Evolutionary conservation across 2,797 vertebrate genomes (phyloP), one percentile per base, ranked within the genome.

Genomic region (Peromyscus eremicus): DNA sequence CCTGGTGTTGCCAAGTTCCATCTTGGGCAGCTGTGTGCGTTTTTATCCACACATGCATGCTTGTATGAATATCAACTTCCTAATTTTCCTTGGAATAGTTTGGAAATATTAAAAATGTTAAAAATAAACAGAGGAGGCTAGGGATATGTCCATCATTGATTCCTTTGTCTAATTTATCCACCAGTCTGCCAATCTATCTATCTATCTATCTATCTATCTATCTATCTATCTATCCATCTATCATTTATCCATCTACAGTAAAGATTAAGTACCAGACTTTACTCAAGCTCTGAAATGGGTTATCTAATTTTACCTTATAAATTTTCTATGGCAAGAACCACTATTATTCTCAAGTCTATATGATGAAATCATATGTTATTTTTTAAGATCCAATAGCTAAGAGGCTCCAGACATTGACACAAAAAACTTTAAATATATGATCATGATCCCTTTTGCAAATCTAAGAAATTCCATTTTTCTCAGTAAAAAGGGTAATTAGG

Each of bases 1-100:
- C 10, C 2, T 16, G 62, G 3, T 52, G 40, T 32, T 25, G 2
- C 43, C 19, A 11, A 1, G 62, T 55, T 55, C 52, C 14, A 76
- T 40, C 40, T 13, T 5, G n/a, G 29, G 19, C 19, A 62, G 5
- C 17, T 2, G 0, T 1, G 1, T 29, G 27, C 3, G 13, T 7
- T 52, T 76, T 57, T 34, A 34, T 71, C 25, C 0, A 70, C 21
- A 52, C 17, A 25, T 6, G 8, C 34, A 17, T 91, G 32, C 29
- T 71, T 49, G 27, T 60, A 60, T 70, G 23, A 11, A 76, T 46
- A 70, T 19, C 52, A 19, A 9, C 7, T 34, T 82, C 43, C 68
- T 91, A 37, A 5, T 73, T 92, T 94, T 87, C 17, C 46, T 73
- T 64, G 70, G 73, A 37, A n/a, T 2, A 76, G 29, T 37, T 13